Conservation (phyloP, 2,797 vertebrate species). For the Lycodopsis pacificus region DNA sequence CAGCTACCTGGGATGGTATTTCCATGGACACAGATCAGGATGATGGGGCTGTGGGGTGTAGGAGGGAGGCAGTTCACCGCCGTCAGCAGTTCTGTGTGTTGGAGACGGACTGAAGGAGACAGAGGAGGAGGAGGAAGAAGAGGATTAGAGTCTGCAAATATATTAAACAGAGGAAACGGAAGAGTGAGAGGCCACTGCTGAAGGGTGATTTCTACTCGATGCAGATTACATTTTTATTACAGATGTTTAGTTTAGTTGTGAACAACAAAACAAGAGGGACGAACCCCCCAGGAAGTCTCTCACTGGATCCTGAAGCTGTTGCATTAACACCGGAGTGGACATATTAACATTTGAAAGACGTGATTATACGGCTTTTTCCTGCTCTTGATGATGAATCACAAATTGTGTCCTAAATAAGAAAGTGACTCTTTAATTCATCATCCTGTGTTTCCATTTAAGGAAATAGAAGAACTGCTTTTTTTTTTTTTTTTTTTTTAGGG, state of each 20-base stretch:
- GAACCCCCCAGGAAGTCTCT: background rate
- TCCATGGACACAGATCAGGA: slow-evolving; percentile 60
- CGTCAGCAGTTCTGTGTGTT: slow-evolving; percentile 58
- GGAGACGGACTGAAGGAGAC: slow-evolving; percentile 41
- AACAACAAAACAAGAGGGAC: background rate
- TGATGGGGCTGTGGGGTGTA: slow-evolving; percentile 51
- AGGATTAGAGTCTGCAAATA: slow-evolving; percentile 43
- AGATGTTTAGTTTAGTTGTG: background rate
- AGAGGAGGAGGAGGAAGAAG: slow-evolving; percentile 31
- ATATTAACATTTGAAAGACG: slow-evolving; percentile 12
- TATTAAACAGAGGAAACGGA: slow-evolving; percentile 47
- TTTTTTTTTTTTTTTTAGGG: no score
- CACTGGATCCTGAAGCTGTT: slow-evolving; percentile 6
- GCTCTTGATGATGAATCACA: slow-evolving; percentile 17
- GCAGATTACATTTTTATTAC: slow-evolving; percentile 15
- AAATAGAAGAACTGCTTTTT: background rate
- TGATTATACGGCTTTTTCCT: slow-evolving; percentile 7
- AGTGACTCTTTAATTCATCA: slow-evolving; percentile 6
- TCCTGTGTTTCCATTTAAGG: slow-evolving; percentile 4
- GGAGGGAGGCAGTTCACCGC: slow-evolving; percentile 51
- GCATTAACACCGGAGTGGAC: slow-evolving; percentile 24
- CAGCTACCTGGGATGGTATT: slow-evolving; percentile 55
- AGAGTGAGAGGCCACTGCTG: slow-evolving; percentile 13
- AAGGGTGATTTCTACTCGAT: background rate
- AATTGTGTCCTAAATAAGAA: slow-evolving; percentile 19